These are phyloP conservation scores for Spinus olivaceus DNA, from an alignment of 2,797 vertebrate genomes.

Conservation along the genomic window DNA sequence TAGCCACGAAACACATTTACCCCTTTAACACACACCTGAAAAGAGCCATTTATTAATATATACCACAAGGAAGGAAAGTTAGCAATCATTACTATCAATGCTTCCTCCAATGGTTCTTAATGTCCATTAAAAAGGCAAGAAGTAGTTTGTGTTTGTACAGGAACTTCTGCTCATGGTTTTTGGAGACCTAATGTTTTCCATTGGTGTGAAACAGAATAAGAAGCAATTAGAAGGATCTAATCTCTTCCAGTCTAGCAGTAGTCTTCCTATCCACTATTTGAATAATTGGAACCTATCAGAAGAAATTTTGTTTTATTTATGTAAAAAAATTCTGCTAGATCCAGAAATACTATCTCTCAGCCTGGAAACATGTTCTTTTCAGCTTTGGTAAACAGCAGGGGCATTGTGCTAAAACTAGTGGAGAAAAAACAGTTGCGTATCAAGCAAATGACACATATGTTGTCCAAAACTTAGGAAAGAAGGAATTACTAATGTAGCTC, in stretches of 20 bases:
- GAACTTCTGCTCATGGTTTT: background rate
- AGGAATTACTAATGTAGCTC: background rate
- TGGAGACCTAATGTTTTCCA: background rate
- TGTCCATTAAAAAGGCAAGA: background rate
- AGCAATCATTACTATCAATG: background rate
- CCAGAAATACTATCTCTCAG: background rate
- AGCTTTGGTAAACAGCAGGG: background rate
- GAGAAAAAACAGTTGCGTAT: background rate
- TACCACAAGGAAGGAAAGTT: background rate
- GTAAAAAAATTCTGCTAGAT: background rate
- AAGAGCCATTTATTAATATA: background rate
- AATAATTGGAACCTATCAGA: background rate
- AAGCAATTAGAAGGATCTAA: background rate
- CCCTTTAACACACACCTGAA: conserved; percentile 95
- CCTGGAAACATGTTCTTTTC: background rate
- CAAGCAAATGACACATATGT: background rate
- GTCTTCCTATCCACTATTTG: background rate
- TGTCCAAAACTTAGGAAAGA: background rate
- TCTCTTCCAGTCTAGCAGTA: background rate
- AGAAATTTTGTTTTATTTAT: background rate
- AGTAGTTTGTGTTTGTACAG: background rate
- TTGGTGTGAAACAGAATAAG: background rate
- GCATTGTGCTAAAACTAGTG: background rate
- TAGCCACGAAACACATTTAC: conserved; percentile 93
- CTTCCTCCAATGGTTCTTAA: background rate